phyloP scores from a whole-genome alignment of 1,140 invertebrate species.

The Dendrolimus punctatus region DNA sequence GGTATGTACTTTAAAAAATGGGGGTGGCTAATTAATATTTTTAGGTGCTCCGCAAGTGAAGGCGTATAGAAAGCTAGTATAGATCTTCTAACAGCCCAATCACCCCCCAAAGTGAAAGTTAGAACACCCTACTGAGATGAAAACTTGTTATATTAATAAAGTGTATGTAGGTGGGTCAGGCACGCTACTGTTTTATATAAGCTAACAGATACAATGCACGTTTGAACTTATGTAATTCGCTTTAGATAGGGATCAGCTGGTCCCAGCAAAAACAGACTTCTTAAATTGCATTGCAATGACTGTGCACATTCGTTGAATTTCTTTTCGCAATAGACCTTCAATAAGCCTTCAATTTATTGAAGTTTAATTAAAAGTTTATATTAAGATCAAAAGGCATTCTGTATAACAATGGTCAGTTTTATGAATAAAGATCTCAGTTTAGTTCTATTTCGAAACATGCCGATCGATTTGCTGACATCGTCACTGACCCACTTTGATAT shows the following conservation, averaged over 20 bases:
- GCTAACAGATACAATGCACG: conserved; percentile 11
- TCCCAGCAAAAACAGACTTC: conserved; percentile 38
- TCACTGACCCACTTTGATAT: too few species aligned
- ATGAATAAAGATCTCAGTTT: too few species aligned
- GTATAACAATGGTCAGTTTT: neutral
- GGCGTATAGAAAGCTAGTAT: too few species aligned
- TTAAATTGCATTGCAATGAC: conserved; percentile 59
- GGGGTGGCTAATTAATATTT: too few species aligned
- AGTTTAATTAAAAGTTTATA: conserved; percentile 48
- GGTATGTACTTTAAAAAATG: too few species aligned
- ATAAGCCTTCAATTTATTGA: conserved; percentile 38
- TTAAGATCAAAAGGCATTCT: conserved; percentile 5
- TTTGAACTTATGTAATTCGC: conserved; percentile 44
- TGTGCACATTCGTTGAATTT: conserved; percentile 39
- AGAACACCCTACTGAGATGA: too few species aligned
- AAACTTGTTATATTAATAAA: too few species aligned
- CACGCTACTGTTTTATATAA: conserved; percentile 12
- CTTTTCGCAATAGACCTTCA: conserved; percentile 34
- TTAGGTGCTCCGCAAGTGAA: too few species aligned
- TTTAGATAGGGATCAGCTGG: conserved; percentile 35
- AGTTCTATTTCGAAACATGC: too few species aligned
- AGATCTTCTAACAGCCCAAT: too few species aligned
- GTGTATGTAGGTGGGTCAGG: neutral
- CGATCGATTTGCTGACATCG: too few species aligned
- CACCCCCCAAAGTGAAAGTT: too few species aligned